Percentiles rank a stretch among this genome's conserved stretches.
Evolutionary conservation across 1,140 invertebrate species (phyloP).

Genomic region (Macrotrachela quadricornifera): DNA sequence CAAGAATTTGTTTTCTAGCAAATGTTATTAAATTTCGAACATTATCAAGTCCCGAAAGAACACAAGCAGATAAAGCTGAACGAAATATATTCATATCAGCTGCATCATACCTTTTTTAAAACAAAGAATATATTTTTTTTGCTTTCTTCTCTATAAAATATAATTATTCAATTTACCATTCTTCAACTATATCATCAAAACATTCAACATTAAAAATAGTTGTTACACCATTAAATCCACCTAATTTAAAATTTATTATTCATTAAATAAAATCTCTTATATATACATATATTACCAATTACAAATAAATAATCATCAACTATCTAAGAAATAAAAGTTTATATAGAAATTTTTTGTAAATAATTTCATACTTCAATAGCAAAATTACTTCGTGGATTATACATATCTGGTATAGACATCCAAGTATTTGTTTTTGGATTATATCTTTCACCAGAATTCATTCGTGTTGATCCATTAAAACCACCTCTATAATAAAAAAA

Average conservation of each 20-base stretch:
- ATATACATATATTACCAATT: constrained; percentile 20
- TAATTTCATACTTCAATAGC: constrained; percentile 38
- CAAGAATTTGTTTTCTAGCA: too few species aligned
- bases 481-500: too few species aligned
- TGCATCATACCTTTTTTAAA: too few species aligned
- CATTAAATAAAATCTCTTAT: too few species aligned
- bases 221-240: constrained; percentile 52
- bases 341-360: too few species aligned
- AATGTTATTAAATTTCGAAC: not conserved
- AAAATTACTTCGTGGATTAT: constrained; percentile 59
- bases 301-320: constrained; percentile 45
- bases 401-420: constrained; percentile 53
- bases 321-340: too few species aligned
- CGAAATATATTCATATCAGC: not conserved
- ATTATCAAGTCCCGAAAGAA: not conserved
- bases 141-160: too few species aligned
- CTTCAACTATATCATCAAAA: constrained; percentile 57
- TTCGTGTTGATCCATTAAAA: constrained; percentile 32
- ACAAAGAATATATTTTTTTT: too few species aligned
- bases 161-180: constrained; percentile 39
- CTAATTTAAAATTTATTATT: constrained; percentile 15
- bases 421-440: constrained; percentile 42
- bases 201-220: constrained; percentile 71
- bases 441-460: constrained; percentile 36
- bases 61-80: constrained; percentile 3